phyloP scores from a whole-genome alignment of 2,113 vertebrate genomes.

The Chiloscyllium plagiosum region DNA sequence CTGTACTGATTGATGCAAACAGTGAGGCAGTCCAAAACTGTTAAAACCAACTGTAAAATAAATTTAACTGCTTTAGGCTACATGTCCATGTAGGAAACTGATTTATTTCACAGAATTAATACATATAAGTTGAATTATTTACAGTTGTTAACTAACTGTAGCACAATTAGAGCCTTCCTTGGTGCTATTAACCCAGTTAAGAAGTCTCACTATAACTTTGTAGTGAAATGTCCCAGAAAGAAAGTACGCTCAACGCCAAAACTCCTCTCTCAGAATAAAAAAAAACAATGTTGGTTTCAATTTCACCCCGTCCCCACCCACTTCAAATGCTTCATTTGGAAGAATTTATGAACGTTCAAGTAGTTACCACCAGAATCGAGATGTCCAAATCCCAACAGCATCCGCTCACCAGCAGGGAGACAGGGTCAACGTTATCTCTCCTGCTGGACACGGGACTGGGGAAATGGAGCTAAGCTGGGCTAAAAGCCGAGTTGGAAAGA shows the following conservation, averaged over 20 bases:
- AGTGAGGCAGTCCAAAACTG: neutral
- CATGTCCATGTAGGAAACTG: neutral
- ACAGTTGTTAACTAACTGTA: neutral
- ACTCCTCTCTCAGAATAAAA: neutral
- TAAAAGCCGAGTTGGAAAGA: neutral
- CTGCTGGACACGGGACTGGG: neutral
- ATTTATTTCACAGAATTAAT: neutral
- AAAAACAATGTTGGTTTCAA: no score
- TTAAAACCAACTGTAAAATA: neutral
- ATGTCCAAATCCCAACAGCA: neutral
- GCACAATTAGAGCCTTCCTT: neutral
- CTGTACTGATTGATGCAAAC: no score
- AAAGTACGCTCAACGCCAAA: neutral
- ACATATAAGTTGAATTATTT: neutral
- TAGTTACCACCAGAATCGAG: neutral
- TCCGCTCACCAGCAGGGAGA: neutral
- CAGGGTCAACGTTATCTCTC: neutral
- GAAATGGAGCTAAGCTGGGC: no score
- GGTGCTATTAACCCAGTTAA: neutral
- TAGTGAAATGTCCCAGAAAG: neutral
- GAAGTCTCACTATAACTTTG: neutral
- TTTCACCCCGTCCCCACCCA: no score
- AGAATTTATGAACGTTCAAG: neutral
- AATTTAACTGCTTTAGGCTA: neutral
- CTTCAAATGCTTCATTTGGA: neutral